These are phyloP conservation scores for Margaritifera margaritifera DNA, from an alignment of 2,888 invertebrate genomes.

Conservation along the genomic window DNA sequence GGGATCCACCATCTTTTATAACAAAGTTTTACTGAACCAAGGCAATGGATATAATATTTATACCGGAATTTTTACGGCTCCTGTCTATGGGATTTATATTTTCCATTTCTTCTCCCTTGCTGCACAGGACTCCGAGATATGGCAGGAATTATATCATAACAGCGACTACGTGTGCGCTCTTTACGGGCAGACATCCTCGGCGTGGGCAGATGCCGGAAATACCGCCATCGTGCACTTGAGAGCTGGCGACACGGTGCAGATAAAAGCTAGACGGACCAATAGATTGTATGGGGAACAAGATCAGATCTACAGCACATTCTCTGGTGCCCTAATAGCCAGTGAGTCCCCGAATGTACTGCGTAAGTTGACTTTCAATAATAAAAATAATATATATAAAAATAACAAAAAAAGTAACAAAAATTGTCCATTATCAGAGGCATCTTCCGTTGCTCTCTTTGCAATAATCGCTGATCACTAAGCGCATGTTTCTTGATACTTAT, in stretches of 20 bases:
- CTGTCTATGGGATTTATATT: conserved; percentile 28
- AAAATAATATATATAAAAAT: no score
- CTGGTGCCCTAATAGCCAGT: conserved; percentile 22
- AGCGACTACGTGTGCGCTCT: conserved; percentile 27
- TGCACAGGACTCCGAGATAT: conserved; percentile 15
- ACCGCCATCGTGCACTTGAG: conserved; percentile 30
- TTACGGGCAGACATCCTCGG: conserved; percentile 23
- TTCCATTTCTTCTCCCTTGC: conserved; percentile 35
- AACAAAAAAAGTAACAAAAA: no score
- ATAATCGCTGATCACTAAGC: no score
- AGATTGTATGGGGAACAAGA: conserved; percentile 22
- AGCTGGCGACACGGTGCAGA: conserved; percentile 18
- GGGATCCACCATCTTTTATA: conserved; percentile 21
- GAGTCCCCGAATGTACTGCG: neutral
- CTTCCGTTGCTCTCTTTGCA: no score
- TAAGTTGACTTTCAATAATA: no score
- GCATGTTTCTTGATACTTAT: no score
- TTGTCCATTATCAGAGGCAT: no score
- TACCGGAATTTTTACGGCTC: conserved; percentile 28
- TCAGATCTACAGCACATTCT: conserved; percentile 34
- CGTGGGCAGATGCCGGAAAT: conserved; percentile 40
- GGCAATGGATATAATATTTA: conserved; percentile 19
- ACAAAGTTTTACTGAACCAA: conserved; percentile 26
- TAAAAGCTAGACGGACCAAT: conserved; percentile 13
- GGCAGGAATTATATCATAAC: conserved; percentile 30